These are phyloP conservation scores for Mongoloraphidia duomilia DNA, from an alignment of 2,888 invertebrate species.

Conservation along the genomic window DNA sequence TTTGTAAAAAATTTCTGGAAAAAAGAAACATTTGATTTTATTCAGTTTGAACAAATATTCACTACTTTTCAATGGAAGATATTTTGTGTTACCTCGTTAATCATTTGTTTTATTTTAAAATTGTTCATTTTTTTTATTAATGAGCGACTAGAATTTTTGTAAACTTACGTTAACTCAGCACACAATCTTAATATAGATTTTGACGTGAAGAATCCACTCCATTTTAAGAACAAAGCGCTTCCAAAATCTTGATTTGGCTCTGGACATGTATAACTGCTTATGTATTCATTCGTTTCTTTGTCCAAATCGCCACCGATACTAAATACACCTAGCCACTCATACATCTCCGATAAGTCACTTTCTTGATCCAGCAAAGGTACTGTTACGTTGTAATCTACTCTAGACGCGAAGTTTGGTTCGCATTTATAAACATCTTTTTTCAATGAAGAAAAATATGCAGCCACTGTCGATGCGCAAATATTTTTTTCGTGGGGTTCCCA, in stretches of 20 bases:
- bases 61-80: too few relatives aligned
- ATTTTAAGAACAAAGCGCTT: constrained; percentile 29
- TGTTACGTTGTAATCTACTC: constrained; percentile 25
- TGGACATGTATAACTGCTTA: constrained; percentile 29
- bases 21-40: not conserved
- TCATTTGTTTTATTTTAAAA: too few relatives aligned
- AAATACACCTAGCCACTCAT: constrained; percentile 42
- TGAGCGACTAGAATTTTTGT: not conserved
- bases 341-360: constrained; percentile 22
- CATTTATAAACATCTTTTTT: constrained; percentile 32
- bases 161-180: constrained; percentile 23
- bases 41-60: not conserved
- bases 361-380: constrained; percentile 27
- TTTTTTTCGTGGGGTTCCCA: constrained; percentile 37
- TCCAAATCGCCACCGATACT: constrained; percentile 30
- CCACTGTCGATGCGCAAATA: constrained; percentile 43
- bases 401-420: constrained; percentile 25
- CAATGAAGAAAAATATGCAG: constrained; percentile 36
- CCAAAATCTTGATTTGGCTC: constrained; percentile 23
- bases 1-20: constrained; percentile 20
- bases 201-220: constrained; percentile 35
- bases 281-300: constrained; percentile 23
- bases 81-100: too few relatives aligned
- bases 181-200: constrained; percentile 27
- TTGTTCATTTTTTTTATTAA: not conserved